These are phyloP conservation scores for Alethe diademata DNA, from an alignment of 2,113 vertebrate genomes.

Conservation along the genomic window DNA sequence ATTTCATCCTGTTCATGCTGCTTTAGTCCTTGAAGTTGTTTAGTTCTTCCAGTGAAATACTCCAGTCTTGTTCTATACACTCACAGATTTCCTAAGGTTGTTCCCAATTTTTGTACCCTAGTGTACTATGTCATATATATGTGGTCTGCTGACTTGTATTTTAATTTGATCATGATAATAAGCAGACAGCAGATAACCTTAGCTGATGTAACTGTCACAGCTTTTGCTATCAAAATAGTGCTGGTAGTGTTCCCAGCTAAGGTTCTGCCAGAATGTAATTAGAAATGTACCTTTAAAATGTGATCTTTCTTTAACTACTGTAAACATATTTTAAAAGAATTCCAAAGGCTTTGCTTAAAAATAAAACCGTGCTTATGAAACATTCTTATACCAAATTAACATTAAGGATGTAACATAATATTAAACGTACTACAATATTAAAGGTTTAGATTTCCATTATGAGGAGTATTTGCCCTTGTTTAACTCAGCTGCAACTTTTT, in stretches of 20 bases:
- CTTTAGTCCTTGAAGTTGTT: not conserved
- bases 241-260: conserved; percentile 16
- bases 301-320: conserved; percentile 17
- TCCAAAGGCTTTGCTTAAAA: conserved; percentile 7
- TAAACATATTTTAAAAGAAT: not conserved
- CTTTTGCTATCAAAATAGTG: conserved; percentile 12
- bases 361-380: not conserved
- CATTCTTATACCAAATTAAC: not conserved
- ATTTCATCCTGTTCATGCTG: conserved; percentile 2
- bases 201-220: not conserved
- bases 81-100: not conserved
- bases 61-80: not conserved
- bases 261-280: conserved; percentile 8
- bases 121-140: not conserved
- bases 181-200: not conserved
- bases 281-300: conserved; percentile 28
- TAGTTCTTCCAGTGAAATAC: not conserved
- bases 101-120: not conserved
- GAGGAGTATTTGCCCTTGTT: not conserved
- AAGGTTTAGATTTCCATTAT: not conserved
- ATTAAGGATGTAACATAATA: not conserved
- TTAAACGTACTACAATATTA: not conserved
- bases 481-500: not conserved
- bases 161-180: not conserved
- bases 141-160: not conserved